phyloP scores from a whole-genome alignment of 2,113 vertebrate species.

The Gymnogyps californianus region DNA sequence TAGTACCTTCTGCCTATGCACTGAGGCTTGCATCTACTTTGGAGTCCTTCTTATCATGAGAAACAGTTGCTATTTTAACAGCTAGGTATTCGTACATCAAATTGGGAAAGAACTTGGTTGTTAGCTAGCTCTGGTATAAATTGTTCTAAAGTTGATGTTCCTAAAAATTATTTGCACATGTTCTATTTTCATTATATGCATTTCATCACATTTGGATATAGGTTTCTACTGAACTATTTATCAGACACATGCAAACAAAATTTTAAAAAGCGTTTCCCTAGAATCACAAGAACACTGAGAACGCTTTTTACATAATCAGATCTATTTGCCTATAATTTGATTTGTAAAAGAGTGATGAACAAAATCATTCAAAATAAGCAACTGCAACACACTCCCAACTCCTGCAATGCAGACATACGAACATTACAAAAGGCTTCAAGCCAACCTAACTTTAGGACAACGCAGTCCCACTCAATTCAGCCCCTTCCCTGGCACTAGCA shows the following conservation, averaged over 20 bases:
- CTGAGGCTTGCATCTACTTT: background rate
- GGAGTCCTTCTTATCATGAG: background rate
- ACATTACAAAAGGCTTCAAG: background rate
- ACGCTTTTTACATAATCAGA: background rate
- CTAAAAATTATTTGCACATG: background rate
- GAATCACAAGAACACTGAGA: background rate
- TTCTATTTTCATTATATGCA: background rate
- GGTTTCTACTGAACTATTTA: background rate
- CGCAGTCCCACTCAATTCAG: background rate
- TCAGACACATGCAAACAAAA: background rate
- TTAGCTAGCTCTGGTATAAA: background rate
- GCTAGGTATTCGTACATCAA: background rate
- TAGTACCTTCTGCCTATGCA: background rate
- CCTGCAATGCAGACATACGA: background rate
- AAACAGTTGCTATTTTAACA: background rate
- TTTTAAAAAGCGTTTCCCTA: background rate
- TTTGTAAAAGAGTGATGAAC: background rate
- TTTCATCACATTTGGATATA: background rate
- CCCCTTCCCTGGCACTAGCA: background rate
- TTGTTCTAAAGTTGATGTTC: background rate
- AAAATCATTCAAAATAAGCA: background rate
- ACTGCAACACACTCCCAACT: background rate
- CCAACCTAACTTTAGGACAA: background rate
- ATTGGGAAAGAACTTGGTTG: background rate
- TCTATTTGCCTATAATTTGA: background rate